These are phyloP conservation scores for Peromyscus californicus DNA, from an alignment of 2,113 vertebrate genomes.

Conservation along the genomic window DNA sequence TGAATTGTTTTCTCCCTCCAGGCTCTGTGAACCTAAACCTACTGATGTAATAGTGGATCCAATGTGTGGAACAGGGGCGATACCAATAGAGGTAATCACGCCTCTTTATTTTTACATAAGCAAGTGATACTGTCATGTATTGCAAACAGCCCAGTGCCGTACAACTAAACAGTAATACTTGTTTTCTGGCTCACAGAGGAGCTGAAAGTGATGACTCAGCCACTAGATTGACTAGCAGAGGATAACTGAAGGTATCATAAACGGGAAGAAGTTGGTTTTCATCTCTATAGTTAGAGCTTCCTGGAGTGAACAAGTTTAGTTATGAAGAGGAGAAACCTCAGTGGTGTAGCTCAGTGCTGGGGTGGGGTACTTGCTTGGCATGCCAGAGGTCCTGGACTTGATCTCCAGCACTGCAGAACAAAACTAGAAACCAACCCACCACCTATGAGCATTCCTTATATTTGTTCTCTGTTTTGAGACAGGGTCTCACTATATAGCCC, in stretches of 20 bases:
- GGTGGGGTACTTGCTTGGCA: too few species aligned
- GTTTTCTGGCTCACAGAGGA: neutral
- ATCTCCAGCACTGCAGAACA: neutral
- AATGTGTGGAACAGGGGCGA: conserved; percentile 98
- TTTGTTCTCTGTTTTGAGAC: neutral
- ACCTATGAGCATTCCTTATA: neutral
- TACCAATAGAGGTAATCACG: conserved; percentile 95
- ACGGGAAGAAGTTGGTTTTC: conserved; percentile 25
- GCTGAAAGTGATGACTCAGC: neutral
- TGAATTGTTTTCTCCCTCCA: conserved; percentile 82
- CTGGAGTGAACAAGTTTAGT: conserved; percentile 16
- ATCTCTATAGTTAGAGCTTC: conserved; percentile 15
- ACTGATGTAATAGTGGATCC: conserved; percentile 97
- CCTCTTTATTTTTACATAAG: conserved; percentile 61
- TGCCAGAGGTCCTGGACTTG: neutral
- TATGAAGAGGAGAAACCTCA: neutral
- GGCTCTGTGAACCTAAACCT: conserved; percentile 94
- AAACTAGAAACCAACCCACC: neutral
- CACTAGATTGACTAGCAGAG: neutral
- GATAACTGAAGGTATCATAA: conserved; percentile 23
- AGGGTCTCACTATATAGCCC: neutral
- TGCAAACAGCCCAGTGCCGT: conserved; percentile 6
- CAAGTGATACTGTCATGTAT: neutral
- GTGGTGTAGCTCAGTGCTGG: neutral
- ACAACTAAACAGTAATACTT: neutral